Evolutionary conservation across 2,113 vertebrate species (phyloP).

Genomic region (Talpa occidentalis): DNA sequence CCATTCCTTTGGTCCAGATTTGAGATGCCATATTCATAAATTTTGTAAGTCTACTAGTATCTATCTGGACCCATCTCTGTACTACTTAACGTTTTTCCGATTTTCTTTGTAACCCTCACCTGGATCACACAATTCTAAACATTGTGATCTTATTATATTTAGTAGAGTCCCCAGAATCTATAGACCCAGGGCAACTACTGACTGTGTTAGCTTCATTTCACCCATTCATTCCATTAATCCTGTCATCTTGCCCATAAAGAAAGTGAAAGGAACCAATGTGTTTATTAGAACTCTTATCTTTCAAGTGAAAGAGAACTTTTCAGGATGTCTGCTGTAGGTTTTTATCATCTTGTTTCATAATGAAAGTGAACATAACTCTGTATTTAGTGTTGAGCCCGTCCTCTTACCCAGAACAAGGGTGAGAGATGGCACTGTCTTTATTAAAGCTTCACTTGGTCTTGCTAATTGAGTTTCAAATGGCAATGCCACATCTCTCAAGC

Average conservation of each 20-base stretch:
- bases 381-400: not conserved
- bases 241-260: not conserved
- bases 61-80: not conserved
- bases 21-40: not conserved
- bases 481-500: not conserved
- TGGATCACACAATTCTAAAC: not conserved
- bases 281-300: not conserved
- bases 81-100: not conserved
- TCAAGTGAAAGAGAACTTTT: not conserved
- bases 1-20: not conserved
- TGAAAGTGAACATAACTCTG: not conserved
- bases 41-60: not conserved
- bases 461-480: not conserved
- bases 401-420: not conserved
- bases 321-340: not conserved
- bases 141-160: not conserved
- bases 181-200: no score
- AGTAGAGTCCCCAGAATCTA: not conserved
- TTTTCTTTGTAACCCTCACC: not conserved
- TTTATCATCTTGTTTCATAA: not conserved
- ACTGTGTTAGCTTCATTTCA: not conserved
- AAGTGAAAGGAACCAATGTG: not conserved
- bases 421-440: not conserved
- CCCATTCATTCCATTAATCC: not conserved
- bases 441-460: not conserved